Conservation (phyloP, 2,797 vertebrate species). For the Hydrophis major region DNA sequence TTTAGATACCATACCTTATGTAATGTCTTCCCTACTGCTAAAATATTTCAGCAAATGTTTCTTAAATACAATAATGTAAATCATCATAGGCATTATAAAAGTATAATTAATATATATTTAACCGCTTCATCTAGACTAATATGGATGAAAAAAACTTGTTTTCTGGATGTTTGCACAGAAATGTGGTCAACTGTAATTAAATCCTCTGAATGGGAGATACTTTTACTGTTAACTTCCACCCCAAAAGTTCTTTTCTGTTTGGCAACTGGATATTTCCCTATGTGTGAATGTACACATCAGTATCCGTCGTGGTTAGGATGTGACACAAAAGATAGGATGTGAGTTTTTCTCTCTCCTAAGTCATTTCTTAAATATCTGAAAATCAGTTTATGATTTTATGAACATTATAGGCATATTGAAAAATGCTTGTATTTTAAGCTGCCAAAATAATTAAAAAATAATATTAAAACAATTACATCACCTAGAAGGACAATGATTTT, state of each 20-base stretch:
- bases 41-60: not conserved
- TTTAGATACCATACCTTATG: not conserved
- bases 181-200: not conserved
- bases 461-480: not conserved
- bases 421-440: not conserved
- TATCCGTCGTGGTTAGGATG: too few species aligned
- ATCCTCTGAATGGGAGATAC: not conserved
- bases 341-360: not conserved
- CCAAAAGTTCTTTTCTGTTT: not conserved
- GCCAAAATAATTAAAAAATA: not conserved
- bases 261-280: not conserved
- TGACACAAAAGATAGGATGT: not conserved
- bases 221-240: not conserved
- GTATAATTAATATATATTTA: not conserved
- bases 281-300: not conserved
- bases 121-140: not conserved
- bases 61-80: not conserved
- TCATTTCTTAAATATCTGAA: not conserved
- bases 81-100: not conserved
- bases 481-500: not conserved
- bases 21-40: not conserved
- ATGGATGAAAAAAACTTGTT: not conserved
- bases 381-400: not conserved
- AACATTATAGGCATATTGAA: not conserved
- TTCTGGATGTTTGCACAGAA: not conserved